Base-by-base conservation (phyloP, 2,888 invertebrate genomes). In the Agrypnus murinus region DNA sequence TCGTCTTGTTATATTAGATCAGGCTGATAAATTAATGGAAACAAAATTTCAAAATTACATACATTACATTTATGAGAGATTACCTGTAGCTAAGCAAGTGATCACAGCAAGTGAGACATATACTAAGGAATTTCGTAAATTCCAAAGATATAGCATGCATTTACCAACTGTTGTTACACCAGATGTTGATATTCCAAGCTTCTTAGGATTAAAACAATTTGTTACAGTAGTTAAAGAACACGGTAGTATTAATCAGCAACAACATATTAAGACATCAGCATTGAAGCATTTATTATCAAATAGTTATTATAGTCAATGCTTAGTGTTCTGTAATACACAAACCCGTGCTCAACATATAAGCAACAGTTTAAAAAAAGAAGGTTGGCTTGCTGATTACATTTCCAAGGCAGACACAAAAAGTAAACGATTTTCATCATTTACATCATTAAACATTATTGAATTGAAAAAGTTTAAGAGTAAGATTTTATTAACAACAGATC, bases 81-180 rank as follows among this genome's bases (percentile, higher is more conserved):
- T 98, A 71, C 95, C 95, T 1, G 83, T 85, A 17, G 90, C 90
- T 75, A 95, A 95, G 81, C 99, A 99, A 88, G 92, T 97, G 14
- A 90, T 99, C 72, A 94, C 96, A 66, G 91, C 95, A 57, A 98
- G 98, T 84, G 99, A 99, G 5, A 99, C 99, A n/a, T 98, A 95
- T 86, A 92, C 95, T 12, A 89, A 92, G 71, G 88, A 89, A 69
- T 86, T 97, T 58, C 92, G 93, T 76, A 85, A 87, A 10, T 90
- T 93, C 74, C 86, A 98, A 60, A 87, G 89, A 32, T 88, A 89
- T 57, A 94, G 94, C 82, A 95, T 98, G 92, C 87, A 90, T 64
- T 91, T 92, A 72, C 95, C 96, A 2, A 89, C 93, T 63, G 89
- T 93, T 76, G 89, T 95, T 2, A 91, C 92, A 15, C 92, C 96